Evolutionary conservation across 1,140 invertebrate genomes (phyloP).

Genomic region (Musca vetustissima): DNA sequence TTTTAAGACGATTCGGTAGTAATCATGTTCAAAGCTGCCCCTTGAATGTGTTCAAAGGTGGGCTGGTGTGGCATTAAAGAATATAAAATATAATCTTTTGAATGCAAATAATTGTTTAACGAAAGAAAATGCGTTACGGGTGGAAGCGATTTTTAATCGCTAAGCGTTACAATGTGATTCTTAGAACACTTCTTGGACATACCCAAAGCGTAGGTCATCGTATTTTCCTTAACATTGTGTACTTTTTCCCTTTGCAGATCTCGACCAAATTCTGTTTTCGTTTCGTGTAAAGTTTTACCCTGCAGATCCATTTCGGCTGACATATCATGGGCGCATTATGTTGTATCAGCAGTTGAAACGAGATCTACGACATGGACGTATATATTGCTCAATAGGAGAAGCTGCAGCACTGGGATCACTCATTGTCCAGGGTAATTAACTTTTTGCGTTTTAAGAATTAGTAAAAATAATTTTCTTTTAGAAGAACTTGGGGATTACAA

Average conservation of each 20-base stretch:
- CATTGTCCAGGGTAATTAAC: conserved; percentile 82
- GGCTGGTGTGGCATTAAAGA: too few relatives aligned
- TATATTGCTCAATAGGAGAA: conserved; percentile 88
- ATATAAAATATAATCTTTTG: too few relatives aligned
- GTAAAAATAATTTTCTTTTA: conserved; percentile 57
- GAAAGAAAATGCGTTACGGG: too few relatives aligned
- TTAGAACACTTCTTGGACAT: too few relatives aligned
- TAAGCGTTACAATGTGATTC: too few relatives aligned
- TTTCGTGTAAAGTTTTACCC: conserved; percentile 95
- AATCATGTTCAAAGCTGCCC: too few relatives aligned
- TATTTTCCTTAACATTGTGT: too few relatives aligned
- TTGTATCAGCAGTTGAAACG: conserved; percentile 89
- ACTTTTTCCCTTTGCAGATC: conserved; percentile 58
- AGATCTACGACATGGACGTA: conserved; percentile 89
- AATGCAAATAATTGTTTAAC: too few relatives aligned
- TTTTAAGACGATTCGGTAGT: too few relatives aligned
- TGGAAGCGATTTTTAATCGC: too few relatives aligned
- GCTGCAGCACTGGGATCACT: conserved; percentile 87
- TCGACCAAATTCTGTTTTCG: conserved; percentile 85
- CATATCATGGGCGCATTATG: conserved; percentile 52
- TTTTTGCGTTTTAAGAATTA: neutral
- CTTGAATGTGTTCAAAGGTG: too few relatives aligned
- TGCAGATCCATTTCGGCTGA: conserved; percentile 74
- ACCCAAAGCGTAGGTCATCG: too few relatives aligned
- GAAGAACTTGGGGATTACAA: conserved; percentile 95